Evolutionary conservation across 2,888 invertebrate genomes (phyloP), one percentile per base, ranked within the genome.

Genomic region (Parnassius mnemosyne): DNA sequence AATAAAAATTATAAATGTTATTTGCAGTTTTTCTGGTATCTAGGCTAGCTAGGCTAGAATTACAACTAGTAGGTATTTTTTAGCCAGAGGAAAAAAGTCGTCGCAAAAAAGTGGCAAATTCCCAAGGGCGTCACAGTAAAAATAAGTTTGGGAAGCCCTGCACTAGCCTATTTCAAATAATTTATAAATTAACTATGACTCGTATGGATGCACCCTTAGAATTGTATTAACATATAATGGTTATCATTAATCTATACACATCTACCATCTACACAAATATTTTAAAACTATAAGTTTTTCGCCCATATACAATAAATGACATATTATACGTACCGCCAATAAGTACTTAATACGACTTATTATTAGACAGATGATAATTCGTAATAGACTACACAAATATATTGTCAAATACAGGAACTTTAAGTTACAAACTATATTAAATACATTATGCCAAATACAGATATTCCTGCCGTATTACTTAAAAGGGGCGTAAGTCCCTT

Each of bases 371-470:
- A 65, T 65, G 60, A 46, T 25, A 25, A 25, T 25, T 41, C 10
- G 16, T 42, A 42, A 34, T 41, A 56, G 25, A 10, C 71, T 72
- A 73, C 68, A 69, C 65, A 69, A 71, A 86, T 88, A 86, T 88
- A 89, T 88, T 89, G 88, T 89, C 88, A 80, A 78, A 70, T 72
- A 83, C 79, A 89, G 89, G 88, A 89, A 89, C 88, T 85, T 86
- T 67, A 60, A 64, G 67, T 70, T 70, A 68, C 66, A 57, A 44
- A 61, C 69, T 72, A 25, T 25, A 25, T 25, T 25, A 70, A 67
- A 50, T 61, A 65, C 46, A 59, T 60, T 56, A 66, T 64, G 61
- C 65, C 51, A 66, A 55, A 63, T 54, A 58, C 20, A 53, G 25
- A 52, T 2, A 42, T 42, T 9, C 42, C 42, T 43, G 10, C 43